phyloP scores from a whole-genome alignment of 2,113 vertebrate species.

The Eulemur rufifrons region DNA sequence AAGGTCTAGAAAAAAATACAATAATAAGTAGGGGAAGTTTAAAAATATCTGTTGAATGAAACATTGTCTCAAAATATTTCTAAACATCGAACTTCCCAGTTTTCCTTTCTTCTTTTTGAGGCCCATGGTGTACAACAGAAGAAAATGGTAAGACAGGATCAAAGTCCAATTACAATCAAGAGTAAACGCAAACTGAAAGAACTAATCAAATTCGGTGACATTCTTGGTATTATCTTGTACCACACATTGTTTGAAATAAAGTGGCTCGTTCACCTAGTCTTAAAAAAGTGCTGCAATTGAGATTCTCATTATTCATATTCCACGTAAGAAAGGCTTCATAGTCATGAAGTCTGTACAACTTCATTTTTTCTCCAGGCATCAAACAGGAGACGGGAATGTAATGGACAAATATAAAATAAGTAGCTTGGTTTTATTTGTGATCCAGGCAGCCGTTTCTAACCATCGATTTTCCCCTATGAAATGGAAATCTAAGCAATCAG shows the following conservation, averaged over 20 bases:
- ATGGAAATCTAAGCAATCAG: not conserved
- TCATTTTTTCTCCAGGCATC: not conserved
- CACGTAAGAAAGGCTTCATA: not conserved
- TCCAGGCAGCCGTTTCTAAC: not conserved
- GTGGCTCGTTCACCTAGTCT: not conserved
- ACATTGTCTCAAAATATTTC: constrained; percentile 8
- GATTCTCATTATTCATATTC: not conserved
- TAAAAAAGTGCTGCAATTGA: not conserved
- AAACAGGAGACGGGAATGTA: not conserved
- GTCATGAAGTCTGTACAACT: not conserved
- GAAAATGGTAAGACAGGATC: not conserved
- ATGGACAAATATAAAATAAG: not conserved
- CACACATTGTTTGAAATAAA: not conserved
- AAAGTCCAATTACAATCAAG: not conserved
- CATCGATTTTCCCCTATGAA: not conserved
- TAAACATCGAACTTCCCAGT: not conserved
- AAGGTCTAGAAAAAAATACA: not conserved
- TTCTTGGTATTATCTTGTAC: not conserved
- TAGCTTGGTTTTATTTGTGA: not conserved
- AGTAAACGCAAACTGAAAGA: not conserved
- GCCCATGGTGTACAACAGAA: not conserved
- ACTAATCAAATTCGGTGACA: not conserved
- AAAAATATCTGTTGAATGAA: not conserved
- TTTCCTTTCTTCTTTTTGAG: not conserved
- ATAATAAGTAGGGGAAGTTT: not conserved